Evolutionary conservation across 2,797 vertebrate genomes (phyloP), one percentile per base, ranked within the genome.

Genomic region (Fistularia commersonii): DNA sequence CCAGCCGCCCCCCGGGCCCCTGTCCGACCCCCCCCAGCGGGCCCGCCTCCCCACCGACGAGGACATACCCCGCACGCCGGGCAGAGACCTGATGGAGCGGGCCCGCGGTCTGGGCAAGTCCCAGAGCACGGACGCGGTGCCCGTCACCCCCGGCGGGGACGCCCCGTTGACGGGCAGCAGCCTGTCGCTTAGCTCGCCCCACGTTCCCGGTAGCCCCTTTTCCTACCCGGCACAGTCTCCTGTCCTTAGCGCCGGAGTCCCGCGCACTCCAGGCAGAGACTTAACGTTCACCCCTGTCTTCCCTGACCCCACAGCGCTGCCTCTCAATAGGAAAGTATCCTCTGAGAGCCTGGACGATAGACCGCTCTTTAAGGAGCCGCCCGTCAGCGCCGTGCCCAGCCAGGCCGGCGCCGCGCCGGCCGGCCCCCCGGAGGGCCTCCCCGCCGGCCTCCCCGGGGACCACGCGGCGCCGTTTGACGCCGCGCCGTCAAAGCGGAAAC

Each of bases 191-290:
- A 92, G 92, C 80, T 96, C 95, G 34, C 95, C 96, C 0, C 94
- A 95, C 70, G 89, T 97, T 68, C 94, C 91, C 0, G 91, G 94
- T 51, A 98, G 96, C 76, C 96, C 96, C 49, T 98, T 99, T 57
- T 95, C 95, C 43, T 98, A 98, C 84, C 94, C 94, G 0, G 91
- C 94, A 36, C 94, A 95, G n/a, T 98, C 96, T 46, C 96, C 96
- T 0, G 84, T 95, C 54, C 85, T 92, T 45, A 94, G 89, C 0
- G 90, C 93, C 11, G 94, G 95, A 66, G 90, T 98, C 66, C 96
- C 96, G 32, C 92, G 94, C 72, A 99, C 96, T 37, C 96, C 96
- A 8, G 96, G 96, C 66, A 91, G 95, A 85, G 96, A 99, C 85
- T 91, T 99, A 78, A 95, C 87, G 57, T 99, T 99, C 82, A 90